Base-by-base conservation (phyloP, 2,797 vertebrate genomes). In the Gallinago nigripennis region DNA sequence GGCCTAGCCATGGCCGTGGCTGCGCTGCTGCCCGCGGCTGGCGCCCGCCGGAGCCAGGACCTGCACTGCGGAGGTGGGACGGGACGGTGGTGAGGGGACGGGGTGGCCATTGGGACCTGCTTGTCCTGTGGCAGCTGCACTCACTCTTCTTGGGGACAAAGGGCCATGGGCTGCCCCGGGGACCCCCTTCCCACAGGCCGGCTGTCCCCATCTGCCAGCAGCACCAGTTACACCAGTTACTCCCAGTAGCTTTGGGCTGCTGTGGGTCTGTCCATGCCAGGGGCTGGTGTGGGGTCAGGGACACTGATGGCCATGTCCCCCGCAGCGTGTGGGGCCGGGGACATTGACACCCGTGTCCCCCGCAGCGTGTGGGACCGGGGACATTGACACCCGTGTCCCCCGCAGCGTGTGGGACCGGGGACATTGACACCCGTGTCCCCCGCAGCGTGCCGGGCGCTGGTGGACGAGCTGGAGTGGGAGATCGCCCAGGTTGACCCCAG, bases 381-480 rank as follows among this genome's bases (percentile, higher is more conserved):
- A 41, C 41, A 41, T 41, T 41, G 41, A 41, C 41, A 41, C 41
- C 46, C 23, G 46, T 6, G 4, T 60, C 48, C 57, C 31, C 50
- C 6, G 24, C 97, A 99, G 99, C 99, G 8, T 99, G 99, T 39
- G 39, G 35, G 35, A 9, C 35, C 9, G 9, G 39, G 39, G 39
- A 39, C 39, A 39, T 39, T 39, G 39, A 39, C 39, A 13, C 39
- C 39, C 12, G 11, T 39, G 39, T 39, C 39, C 39, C 14, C 50
- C 6, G 24, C 97, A 99, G 99, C 99, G 8, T 99, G 99, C 97
- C 98, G 99, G 96, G 99, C 99, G 8, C 97, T 99, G 95, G 99
- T 99, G 81, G 99, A 99, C 63, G 99, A 99, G 97, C 97, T 99
- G 97, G 99, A 99, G 85, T 99, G 99, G 99, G 98, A 99, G 91